A percentile compares a stretch with the other conserved stretches of the same genome.
phyloP scores from a whole-genome alignment of 2,113 vertebrate species.

The Mastomys coucha region DNA sequence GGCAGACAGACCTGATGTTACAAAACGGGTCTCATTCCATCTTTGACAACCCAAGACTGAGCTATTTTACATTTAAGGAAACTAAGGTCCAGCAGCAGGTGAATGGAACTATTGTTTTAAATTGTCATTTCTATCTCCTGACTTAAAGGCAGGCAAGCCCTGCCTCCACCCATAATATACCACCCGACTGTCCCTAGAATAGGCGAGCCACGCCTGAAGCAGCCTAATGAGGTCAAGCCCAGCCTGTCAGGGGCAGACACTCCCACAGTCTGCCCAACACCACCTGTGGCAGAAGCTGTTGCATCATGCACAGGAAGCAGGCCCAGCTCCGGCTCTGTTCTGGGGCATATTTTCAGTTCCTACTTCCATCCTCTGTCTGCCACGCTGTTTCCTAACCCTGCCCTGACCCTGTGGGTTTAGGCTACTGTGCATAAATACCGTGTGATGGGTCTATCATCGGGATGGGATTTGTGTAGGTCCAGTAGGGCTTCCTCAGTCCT shows the following conservation, averaged over 20 bases:
- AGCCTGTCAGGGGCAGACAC: constrained; percentile 60
- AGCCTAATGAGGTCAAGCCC: constrained; percentile 68
- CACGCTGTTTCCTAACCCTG: constrained; percentile 24
- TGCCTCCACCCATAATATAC: constrained; percentile 1
- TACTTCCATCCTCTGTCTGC: constrained; percentile 56
- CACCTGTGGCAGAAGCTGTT: constrained; percentile 77
- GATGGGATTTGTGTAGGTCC: background rate
- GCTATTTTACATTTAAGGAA: constrained; percentile 36
- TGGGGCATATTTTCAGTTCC: constrained; percentile 79
- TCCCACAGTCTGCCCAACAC: background rate
- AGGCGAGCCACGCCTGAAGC: constrained; percentile 52
- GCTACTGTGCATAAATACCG: background rate
- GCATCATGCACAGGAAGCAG: constrained; percentile 80
- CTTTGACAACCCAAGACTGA: constrained; percentile 9
- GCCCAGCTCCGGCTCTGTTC: constrained; percentile 40
- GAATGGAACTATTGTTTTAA: background rate
- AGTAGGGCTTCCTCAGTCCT: background rate
- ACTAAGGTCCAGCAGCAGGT: background rate
- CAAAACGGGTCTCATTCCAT: constrained; percentile 21
- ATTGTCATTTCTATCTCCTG: background rate
- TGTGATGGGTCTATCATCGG: background rate
- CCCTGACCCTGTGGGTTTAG: background rate
- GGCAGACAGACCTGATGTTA: background rate
- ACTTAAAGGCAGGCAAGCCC: constrained; percentile 9
- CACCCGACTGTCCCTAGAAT: constrained; percentile 42